Conservation (phyloP, 2,797 vertebrate genomes). For the Eupleurogrammus muticus region DNA sequence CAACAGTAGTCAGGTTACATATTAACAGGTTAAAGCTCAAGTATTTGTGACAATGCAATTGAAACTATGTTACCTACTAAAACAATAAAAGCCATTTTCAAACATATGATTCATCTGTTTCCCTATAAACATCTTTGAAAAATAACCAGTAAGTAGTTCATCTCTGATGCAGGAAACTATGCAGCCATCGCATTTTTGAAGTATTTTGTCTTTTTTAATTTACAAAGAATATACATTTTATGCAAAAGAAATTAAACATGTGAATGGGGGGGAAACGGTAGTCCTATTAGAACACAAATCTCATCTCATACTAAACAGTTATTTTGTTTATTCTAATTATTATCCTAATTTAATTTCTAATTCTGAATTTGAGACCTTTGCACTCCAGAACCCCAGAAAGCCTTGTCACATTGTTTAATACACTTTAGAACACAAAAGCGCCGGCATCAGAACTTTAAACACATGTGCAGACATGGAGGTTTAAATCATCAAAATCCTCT, state of each 20-base stretch:
- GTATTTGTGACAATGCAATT: not conserved
- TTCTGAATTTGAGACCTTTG: not conserved
- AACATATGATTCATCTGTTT: not conserved
- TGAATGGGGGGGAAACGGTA: not conserved
- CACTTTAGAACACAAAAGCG: not conserved
- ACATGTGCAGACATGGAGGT: not conserved
- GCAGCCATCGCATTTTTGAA: not conserved
- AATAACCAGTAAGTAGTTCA: not conserved
- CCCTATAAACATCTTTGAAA: not conserved
- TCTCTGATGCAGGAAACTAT: not conserved
- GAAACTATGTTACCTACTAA: not conserved
- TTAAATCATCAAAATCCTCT: not conserved
- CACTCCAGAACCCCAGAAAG: not conserved
- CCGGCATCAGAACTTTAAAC: not conserved
- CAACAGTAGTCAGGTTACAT: slow-evolving; percentile 30
- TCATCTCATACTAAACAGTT: not conserved
- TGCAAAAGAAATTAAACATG: slow-evolving; percentile 1
- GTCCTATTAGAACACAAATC: not conserved
- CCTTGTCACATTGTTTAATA: not conserved
- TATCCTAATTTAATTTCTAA: not conserved
- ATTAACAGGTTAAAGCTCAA: slow-evolving; percentile 36
- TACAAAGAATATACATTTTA: not conserved
- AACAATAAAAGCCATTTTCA: not conserved
- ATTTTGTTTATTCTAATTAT: not conserved
- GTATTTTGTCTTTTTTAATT: not conserved